Evolutionary conservation across 2,888 invertebrate genomes (phyloP), one percentile per base, ranked within the genome.

Genomic region (Chrysolina haemoptera): DNA sequence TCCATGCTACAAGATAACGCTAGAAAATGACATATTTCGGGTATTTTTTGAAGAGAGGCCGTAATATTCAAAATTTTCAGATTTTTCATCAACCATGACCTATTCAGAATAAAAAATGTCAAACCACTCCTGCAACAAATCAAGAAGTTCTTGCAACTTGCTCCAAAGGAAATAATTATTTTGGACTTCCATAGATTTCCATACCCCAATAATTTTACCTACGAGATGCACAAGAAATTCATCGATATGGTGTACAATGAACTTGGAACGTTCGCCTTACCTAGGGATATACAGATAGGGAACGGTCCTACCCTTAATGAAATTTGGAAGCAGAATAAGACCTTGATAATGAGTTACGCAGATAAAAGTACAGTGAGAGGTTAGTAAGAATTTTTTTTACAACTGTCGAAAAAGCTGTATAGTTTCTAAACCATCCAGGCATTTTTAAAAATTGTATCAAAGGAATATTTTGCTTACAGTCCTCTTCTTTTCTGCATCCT

Each of bases 101-200:
- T 93, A 83, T 91, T 93, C 74, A 89, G 92, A 83, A 90, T 95
- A 74, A 91, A 92, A 82, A 94, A 93, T 68, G 87, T 96, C 64
- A 86, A 90, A 9, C 91, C 91, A 0, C 88, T 94, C 41, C 87
- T 95, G n/a, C 90, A 89, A 79, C 93, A 95, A 86, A 91, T 96
- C 14, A 90, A 90, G 80, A 89, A 90, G 59, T 96, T 95, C 86
- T 87, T 94, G 59, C 90, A 92, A 80, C 87, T 89, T 50, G 93
- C 95, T 0, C 92, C 89, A 12, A 89, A 91, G 75, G 95, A 95
- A 89, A 89, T 95, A 43, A 90, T 96, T 11, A 91, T 96, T 75
- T 87, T 96, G 65, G 96, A 96, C 83, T 94, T 96, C 62, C 95
- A 96, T 82, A 92, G 95, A 75, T 95, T 96, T 86, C 95, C 95